Percentiles rank a stretch among this genome's conserved stretches.
phyloP scores from a whole-genome alignment of 2,797 vertebrate species.

The Chaunax sp. region DNA sequence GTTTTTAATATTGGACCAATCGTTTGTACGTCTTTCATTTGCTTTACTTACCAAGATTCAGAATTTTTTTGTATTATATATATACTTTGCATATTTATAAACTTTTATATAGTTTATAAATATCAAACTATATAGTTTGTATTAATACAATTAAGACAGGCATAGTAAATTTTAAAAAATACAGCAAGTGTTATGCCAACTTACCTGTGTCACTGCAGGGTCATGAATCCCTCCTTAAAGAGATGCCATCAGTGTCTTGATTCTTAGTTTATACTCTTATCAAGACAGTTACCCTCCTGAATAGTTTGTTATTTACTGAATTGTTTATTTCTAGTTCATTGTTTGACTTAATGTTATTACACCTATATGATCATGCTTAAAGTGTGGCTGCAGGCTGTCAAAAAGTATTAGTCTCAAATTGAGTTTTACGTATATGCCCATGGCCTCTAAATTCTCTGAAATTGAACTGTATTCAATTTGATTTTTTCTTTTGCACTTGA shows the following conservation, averaged over 20 bases:
- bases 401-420: not conserved
- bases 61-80: not conserved
- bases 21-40: conserved; percentile 5
- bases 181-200: conserved; percentile 1
- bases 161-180: not conserved
- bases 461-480: too few relatives aligned
- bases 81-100: not conserved
- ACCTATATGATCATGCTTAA: not conserved
- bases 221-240: conserved; percentile 1
- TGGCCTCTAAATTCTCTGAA: not conserved
- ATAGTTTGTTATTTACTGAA: not conserved
- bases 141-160: conserved; percentile 1
- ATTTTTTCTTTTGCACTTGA: not conserved
- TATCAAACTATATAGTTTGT: not conserved
- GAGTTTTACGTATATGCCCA: not conserved
- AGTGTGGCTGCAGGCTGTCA: not conserved
- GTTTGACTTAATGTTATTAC: conserved; percentile 5
- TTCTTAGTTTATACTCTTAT: conserved; percentile 14
- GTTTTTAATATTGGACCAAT: conserved; percentile 12
- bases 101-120: conserved; percentile 5
- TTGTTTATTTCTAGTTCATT: conserved; percentile 19
- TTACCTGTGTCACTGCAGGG: conserved; percentile 5
- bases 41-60: not conserved
- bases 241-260: conserved; percentile 27
- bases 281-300: not conserved